phyloP scores from a whole-genome alignment of 2,888 invertebrate species.

The Napeogenes sylphis region DNA sequence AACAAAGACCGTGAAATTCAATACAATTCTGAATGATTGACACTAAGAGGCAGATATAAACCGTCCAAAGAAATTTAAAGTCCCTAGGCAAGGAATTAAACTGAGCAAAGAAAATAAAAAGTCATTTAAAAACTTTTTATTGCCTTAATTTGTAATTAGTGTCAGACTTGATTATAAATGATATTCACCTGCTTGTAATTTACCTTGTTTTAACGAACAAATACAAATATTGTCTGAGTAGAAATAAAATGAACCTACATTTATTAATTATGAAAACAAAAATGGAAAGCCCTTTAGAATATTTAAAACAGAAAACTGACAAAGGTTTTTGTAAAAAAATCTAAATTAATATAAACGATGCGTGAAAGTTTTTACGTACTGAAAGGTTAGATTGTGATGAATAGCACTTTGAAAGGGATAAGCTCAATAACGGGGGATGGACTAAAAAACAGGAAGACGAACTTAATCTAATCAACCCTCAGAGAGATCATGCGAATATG shows the following conservation, averaged over 20 bases:
- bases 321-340: too few relatives aligned
- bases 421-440: conserved; percentile 81
- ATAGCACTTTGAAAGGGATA: conserved; percentile 48
- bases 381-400: conserved; percentile 29
- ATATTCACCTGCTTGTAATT: conserved; percentile 15
- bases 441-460: conserved; percentile 92
- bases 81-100: conserved; percentile 25
- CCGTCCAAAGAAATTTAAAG: conserved; percentile 16
- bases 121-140: conserved; percentile 28
- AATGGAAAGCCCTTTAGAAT: too few relatives aligned
- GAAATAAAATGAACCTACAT: too few relatives aligned
- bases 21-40: conserved; percentile 12
- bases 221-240: too few relatives aligned
- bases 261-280: too few relatives aligned
- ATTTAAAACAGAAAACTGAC: too few relatives aligned
- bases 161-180: conserved; percentile 17
- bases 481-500: conserved; percentile 72
- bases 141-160: conserved; percentile 29
- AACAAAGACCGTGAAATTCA: too few relatives aligned
- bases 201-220: neutral
- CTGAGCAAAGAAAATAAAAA: conserved; percentile 28
- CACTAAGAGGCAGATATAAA: conserved; percentile 20
- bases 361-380: conserved; percentile 21
- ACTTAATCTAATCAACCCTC: conserved; percentile 84
- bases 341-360: neutral